Evolutionary conservation across 2,888 invertebrate genomes (phyloP).

Genomic region (Neria commutata): DNA sequence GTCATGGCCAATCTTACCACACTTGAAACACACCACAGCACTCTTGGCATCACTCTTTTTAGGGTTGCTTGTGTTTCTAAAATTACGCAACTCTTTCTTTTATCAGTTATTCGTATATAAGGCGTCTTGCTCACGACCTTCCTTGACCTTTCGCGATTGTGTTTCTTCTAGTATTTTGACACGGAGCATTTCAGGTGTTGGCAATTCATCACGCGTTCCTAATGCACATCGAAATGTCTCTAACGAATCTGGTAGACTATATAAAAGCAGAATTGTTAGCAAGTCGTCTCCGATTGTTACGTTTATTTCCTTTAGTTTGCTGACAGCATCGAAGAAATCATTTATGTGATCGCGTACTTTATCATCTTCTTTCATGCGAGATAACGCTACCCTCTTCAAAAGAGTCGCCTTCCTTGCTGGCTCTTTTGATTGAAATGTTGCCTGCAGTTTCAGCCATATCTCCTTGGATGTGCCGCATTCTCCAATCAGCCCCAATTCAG

Average conservation of each 20-base stretch:
- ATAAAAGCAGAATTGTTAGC: neutral
- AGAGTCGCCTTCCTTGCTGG: neutral
- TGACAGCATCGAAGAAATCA: no score
- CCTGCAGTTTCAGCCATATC: neutral
- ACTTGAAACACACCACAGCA: conserved; percentile 2
- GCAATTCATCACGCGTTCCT: neutral
- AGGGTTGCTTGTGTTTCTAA: no score
- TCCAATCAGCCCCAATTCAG: neutral
- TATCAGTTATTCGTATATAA: neutral
- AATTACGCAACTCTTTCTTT: no score
- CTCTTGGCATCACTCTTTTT: neutral
- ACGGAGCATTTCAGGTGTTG: neutral
- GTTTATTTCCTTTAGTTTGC: no score
- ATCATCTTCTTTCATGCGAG: neutral
- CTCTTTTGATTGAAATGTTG: neutral
- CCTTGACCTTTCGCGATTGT: neutral
- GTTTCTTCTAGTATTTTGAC: neutral
- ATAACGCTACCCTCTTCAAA: neutral
- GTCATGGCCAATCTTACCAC: conserved; percentile 4
- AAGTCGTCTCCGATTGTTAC: no score
- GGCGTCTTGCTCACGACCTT: neutral
- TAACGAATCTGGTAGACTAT: neutral
- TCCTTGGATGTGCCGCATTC: neutral
- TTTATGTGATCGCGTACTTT: neutral
- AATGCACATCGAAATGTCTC: neutral